Percentiles rank a stretch among this genome's conserved stretches.
phyloP scores from a whole-genome alignment of 1,140 invertebrate species.

The Phortica variegata region DNA sequence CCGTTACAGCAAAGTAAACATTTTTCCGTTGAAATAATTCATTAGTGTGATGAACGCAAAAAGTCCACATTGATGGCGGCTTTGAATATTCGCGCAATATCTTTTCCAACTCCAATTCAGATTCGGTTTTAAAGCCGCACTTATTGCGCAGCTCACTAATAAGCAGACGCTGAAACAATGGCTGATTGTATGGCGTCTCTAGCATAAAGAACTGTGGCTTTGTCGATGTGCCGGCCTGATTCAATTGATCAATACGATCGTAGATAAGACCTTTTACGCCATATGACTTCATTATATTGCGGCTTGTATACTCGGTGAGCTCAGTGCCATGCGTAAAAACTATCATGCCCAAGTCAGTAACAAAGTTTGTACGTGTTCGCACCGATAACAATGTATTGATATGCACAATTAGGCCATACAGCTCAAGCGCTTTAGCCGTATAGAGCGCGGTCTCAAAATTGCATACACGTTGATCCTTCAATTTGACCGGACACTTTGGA shows the following conservation, averaged over 20 bases:
- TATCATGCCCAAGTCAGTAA: slow-evolving; percentile 11
- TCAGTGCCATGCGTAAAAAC: slow-evolving; percentile 10
- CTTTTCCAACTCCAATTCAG: too few relatives aligned
- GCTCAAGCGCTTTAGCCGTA: slow-evolving; percentile 72
- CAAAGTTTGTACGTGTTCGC: slow-evolving; percentile 61
- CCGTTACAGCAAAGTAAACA: too few relatives aligned
- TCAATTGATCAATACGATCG: slow-evolving; percentile 29
- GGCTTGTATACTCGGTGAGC: not conserved
- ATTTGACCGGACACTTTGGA: slow-evolving; percentile 73
- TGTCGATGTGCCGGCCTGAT: slow-evolving; percentile 23
- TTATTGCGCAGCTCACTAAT: slow-evolving; percentile 18
- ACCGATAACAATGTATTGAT: slow-evolving; percentile 82
- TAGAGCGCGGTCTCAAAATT: slow-evolving; percentile 74
- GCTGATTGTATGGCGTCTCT: slow-evolving; percentile 17
- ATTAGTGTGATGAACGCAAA: too few relatives aligned
- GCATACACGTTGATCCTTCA: slow-evolving; percentile 77
- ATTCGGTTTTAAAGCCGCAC: slow-evolving; percentile 5
- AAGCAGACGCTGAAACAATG: slow-evolving; percentile 7
- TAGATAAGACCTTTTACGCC: slow-evolving; percentile 26
- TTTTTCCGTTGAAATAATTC: too few relatives aligned
- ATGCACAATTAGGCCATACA: slow-evolving; percentile 84
- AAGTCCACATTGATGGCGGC: too few relatives aligned
- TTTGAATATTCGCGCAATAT: too few relatives aligned
- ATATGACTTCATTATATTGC: slow-evolving; percentile 2
- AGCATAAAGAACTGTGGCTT: slow-evolving; percentile 10